Base-by-base conservation (phyloP, 1,140 invertebrate genomes). In the Periplaneta americana region DNA sequence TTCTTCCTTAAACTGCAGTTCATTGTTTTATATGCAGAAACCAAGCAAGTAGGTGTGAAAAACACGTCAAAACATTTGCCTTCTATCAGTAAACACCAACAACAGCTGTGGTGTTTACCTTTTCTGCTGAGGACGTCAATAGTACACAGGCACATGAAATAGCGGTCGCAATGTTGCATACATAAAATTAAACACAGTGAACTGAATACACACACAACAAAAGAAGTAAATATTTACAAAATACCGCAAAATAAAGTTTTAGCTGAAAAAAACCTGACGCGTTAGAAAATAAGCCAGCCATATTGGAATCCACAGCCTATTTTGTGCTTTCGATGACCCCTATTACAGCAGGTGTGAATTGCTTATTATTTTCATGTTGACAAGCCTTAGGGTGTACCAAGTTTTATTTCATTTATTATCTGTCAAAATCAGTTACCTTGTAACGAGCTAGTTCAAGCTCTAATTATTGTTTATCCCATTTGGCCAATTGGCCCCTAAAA, bases 271-370 rank as follows among this genome's bases (percentile, higher is more conserved):
- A 76, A 34, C 10, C 34, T 76, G 75, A 76, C 75, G 34, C 75
- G 75, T 34, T 35, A 35, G 11, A 78, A 78, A 28, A 78, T n/a
- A 36, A 78, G 76, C n/a, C 76, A 36, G 76, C 76, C 76, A 78
- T 78, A 36, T 78, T 78, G 76, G 76, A 78, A 78, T 34, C 13
- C 76, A 78, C 22, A 78, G 76, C 76, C 76, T 78, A 76, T 76
- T 76, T 76, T 34, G 34, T 35, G 32, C 34, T 76, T 22, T 18
- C 32, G 15, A n/a, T 34, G 34, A 36, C 36, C 76, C 76, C 34
- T 78, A 35, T 34, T 34, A 36, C 22, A 78, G 18, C n/a, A n/a
- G 13, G 35, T 36, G 8, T 13, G n/a, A 13, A 31, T 36, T 17
- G 28, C 28, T 36, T 36, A 0, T 9, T 78, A 36, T 15, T 15